Percentiles rank a stretch among this genome's conserved stretches.
Evolutionary conservation across 1,140 invertebrate species (phyloP).

Genomic region (Drosophila triauraria): DNA sequence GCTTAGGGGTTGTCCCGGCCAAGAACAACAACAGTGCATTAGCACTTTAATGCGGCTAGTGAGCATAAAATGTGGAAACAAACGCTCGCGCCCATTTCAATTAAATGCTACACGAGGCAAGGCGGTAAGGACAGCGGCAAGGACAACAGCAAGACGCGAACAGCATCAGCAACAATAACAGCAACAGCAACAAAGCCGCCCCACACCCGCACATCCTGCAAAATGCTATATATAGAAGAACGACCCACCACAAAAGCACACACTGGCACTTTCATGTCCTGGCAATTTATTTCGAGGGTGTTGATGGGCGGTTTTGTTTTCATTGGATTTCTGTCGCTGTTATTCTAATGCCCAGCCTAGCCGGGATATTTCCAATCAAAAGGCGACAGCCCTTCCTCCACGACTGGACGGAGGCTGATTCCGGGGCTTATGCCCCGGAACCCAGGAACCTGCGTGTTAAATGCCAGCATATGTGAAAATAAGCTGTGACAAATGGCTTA

Average conservation of each 20-base stretch:
- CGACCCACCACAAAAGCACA: constrained; percentile 10
- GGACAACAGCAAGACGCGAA: constrained; percentile 32
- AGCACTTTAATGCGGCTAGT: constrained; percentile 84
- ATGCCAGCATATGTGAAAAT: constrained; percentile 85
- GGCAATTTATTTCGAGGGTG: constrained; percentile 79
- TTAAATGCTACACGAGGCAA: constrained; percentile 70
- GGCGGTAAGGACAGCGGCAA: constrained; percentile 19
- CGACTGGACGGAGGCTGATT: constrained; percentile 41
- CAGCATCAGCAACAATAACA: constrained; percentile 67
- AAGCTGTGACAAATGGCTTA: constrained; percentile 85
- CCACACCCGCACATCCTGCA: constrained; percentile 8
- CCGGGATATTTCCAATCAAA: constrained; percentile 74
- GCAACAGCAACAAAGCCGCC: constrained; percentile 44
- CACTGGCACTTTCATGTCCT: constrained; percentile 42
- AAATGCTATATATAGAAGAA: background rate
- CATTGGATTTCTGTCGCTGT: constrained; percentile 83
- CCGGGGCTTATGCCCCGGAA: constrained; percentile 29
- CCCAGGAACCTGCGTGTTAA: constrained; percentile 73
- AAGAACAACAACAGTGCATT: constrained; percentile 84
- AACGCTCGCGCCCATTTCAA: constrained; percentile 79
- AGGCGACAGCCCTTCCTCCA: constrained; percentile 47
- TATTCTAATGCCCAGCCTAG: constrained; percentile 75
- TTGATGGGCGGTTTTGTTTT: constrained; percentile 85
- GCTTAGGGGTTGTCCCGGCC: constrained; percentile 66
- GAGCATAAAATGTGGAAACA: constrained; percentile 81